Percentiles rank a stretch among this genome's conserved stretches.
phyloP scores from a whole-genome alignment of 2,888 invertebrate species.

The Blastobasis adustella region DNA sequence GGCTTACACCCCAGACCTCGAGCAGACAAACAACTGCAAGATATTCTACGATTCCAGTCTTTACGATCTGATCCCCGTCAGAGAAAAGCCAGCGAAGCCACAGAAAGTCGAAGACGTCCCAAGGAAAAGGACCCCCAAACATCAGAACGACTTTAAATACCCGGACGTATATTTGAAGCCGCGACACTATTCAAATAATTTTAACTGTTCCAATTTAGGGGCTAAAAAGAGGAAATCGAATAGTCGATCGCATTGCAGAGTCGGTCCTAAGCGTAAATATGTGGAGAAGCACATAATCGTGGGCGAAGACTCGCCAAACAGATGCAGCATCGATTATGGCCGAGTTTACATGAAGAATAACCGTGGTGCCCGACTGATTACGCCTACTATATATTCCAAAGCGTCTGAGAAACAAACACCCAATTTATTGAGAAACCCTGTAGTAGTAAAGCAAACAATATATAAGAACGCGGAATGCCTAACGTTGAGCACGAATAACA shows the following conservation, averaged over 20 bases:
- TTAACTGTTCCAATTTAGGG: not conserved
- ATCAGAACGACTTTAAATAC: constrained; percentile 20
- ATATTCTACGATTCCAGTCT: constrained; percentile 46
- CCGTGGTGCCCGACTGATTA: not conserved
- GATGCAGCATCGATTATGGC: constrained; percentile 13
- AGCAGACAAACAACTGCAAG: not conserved
- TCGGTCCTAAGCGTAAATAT: not conserved
- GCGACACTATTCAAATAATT: constrained; percentile 13
- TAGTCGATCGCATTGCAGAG: not conserved
- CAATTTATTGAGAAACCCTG: not conserved
- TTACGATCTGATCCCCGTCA: constrained; percentile 56
- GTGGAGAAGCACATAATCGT: not conserved
- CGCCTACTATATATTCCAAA: not conserved
- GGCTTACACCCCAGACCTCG: not conserved
- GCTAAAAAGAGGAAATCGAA: constrained; percentile 1
- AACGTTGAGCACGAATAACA: constrained; percentile 24
- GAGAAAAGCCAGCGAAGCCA: constrained; percentile 34
- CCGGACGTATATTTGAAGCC: constrained; percentile 16
- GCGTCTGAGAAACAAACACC: too few relatives aligned
- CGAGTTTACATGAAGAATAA: constrained; percentile 31
- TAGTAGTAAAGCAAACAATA: not conserved
- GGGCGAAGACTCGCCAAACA: not conserved
- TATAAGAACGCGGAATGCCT: constrained; percentile 33
- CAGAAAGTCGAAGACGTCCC: constrained; percentile 20
- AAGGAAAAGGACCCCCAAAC: constrained; percentile 20